Evolutionary conservation across 2,797 vertebrate genomes (phyloP), one percentile per base, ranked within the genome.

Genomic region (Sebastes iracundus): DNA sequence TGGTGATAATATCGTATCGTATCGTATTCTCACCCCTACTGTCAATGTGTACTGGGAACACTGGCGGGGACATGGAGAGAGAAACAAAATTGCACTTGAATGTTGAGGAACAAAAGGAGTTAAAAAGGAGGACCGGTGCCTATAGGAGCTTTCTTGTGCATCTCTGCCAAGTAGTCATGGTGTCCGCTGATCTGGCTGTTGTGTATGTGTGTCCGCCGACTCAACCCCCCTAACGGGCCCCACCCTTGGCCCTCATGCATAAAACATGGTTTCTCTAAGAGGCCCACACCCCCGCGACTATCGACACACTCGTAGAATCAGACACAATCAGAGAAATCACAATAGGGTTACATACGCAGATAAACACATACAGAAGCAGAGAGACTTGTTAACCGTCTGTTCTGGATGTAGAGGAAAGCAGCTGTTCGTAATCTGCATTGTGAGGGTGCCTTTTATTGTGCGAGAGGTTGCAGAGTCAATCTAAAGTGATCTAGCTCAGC

Each of bases 211-310:
- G 87, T 91, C 88, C 85, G 60, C 83, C 46, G 81, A 91, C 85
- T 88, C 89, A 90, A 85, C 77, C 83, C 92, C 93, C 93, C 92
- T 89, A 95, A 94, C 90, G 81, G 93, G 92, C 93, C 93, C 91
- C 92, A 94, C 95, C 91, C 94, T 94, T 90, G 90, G 90, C 85
- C 85, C 92, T 97, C 95, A 97, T 97, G 93, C 95, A 97, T 97
- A 95, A 96, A 97, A 97, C 95, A 97, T 95, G 89, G 30, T 2
- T 81, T 84, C 85, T 86, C 84, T 87, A 81, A 93, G 94, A 93
- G 83, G 60, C 79, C 61, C 91, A 92, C 71, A n/a, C 87, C 91
- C 81, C 74, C 92, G 84, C 67, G 58, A 82, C 81, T 72, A 87
- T 87, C 71, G 53, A 82, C 84, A 88, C 71, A 76, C 79, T 71